These are phyloP conservation scores for Siderastrea siderea DNA, from an alignment of 92 coral and sea anemone genomes.

Conservation along the genomic window DNA sequence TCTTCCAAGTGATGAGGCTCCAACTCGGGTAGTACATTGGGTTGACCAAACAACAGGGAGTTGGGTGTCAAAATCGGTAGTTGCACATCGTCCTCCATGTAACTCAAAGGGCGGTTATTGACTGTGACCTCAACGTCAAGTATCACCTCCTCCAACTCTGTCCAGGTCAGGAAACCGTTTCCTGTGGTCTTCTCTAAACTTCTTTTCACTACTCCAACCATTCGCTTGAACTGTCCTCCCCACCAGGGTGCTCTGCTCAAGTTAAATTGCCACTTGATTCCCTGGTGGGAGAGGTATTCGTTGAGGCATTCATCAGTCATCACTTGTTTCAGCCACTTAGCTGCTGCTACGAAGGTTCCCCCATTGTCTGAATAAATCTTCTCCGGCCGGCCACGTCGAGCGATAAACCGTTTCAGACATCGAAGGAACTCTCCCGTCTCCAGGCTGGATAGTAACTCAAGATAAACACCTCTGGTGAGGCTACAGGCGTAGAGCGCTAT, in stretches of 20 bases:
- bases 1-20: slow-evolving; percentile 6
- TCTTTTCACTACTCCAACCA: slow-evolving; percentile 6
- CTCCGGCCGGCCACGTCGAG: too few relatives aligned
- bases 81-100: slow-evolving; percentile 27
- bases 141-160: slow-evolving; percentile 20
- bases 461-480: slow-evolving; percentile 7
- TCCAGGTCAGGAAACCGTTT: slow-evolving; percentile 30
- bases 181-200: slow-evolving; percentile 15
- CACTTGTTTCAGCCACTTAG: too few relatives aligned
- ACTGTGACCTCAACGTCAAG: slow-evolving; percentile 36
- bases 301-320: too few relatives aligned
- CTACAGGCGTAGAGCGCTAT: slow-evolving; percentile 18
- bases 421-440: too few relatives aligned
- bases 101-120: slow-evolving; percentile 26
- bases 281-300: too few relatives aligned
- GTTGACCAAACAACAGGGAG: background rate
- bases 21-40: too few relatives aligned
- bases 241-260: too few relatives aligned
- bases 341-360: too few relatives aligned
- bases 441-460: background rate
- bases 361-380: too few relatives aligned
- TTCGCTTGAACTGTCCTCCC: background rate
- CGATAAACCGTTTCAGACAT: too few relatives aligned
- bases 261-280: too few relatives aligned
- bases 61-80: background rate